A percentile compares a stretch with the other conserved stretches of the same genome.
Evolutionary conservation across 2,888 invertebrate species (phyloP).

Genomic region (Frankliniella fusca): DNA sequence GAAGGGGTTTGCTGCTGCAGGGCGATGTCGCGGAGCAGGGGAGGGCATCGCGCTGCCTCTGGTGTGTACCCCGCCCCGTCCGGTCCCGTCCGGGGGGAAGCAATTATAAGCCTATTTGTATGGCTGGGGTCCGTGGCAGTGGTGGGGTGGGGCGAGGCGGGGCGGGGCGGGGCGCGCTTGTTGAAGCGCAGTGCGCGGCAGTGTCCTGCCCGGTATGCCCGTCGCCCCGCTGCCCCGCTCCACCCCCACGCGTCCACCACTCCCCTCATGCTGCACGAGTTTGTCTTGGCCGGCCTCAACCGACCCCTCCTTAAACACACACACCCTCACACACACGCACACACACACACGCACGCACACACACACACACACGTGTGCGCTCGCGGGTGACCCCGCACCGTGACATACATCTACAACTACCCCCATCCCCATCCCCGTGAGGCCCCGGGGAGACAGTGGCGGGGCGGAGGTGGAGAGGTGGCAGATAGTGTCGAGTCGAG

Average conservation of each 20-base stretch:
- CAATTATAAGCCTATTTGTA: constrained; percentile 23
- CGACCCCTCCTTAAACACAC: too few species aligned
- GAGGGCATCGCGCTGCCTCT: neutral
- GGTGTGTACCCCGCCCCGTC: too few species aligned
- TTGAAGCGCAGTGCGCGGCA: too few species aligned
- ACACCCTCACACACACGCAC: too few species aligned
- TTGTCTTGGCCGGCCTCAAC: too few species aligned
- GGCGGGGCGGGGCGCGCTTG: too few species aligned
- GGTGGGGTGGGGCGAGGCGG: neutral
- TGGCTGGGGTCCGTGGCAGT: neutral
- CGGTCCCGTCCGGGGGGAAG: constrained; percentile 2
- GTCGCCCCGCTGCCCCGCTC: neutral
- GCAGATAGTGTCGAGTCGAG: neutral
- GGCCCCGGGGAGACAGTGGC: neutral
- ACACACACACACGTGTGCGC: too few species aligned
- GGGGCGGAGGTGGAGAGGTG: neutral
- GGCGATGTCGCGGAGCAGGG: neutral
- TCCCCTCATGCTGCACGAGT: too few species aligned
- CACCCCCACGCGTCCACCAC: too few species aligned
- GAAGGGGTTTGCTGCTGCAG: neutral
- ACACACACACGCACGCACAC: too few species aligned
- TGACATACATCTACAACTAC: too few species aligned
- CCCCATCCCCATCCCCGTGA: neutral
- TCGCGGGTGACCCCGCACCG: neutral
- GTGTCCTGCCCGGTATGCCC: too few species aligned